Evolutionary conservation across 1,140 invertebrate species (phyloP).

Genomic region (Zelostemma sp.): DNA sequence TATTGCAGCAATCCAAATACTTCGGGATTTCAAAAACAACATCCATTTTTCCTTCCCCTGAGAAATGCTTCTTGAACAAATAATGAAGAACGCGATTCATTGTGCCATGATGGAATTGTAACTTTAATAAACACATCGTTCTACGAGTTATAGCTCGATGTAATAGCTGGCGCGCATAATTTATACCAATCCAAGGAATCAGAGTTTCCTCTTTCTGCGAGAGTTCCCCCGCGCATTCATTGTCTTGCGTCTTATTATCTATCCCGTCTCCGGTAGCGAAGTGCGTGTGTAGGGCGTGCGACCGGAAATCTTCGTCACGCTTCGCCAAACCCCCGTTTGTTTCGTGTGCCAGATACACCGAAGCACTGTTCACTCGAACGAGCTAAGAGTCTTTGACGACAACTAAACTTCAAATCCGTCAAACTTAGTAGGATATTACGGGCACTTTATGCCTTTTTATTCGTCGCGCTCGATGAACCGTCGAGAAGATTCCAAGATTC

Average conservation of each 20-base stretch:
- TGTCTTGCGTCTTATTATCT: slow-evolving; percentile 28
- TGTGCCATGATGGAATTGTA: no score
- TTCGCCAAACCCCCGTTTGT: slow-evolving; percentile 51
- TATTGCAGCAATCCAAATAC: background rate
- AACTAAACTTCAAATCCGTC: slow-evolving; percentile 6
- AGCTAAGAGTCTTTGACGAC: slow-evolving; percentile 8
- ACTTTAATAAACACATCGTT: background rate
- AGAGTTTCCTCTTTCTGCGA: slow-evolving; percentile 24
- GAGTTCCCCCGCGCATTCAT: slow-evolving; percentile 25
- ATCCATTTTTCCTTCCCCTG: no score
- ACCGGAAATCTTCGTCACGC: slow-evolving; percentile 63
- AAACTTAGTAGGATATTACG: no score
- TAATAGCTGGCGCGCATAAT: background rate
- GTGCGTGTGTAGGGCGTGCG: slow-evolving; percentile 56
- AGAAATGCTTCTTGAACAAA: no score
- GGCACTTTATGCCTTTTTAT: no score
- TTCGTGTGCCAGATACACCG: slow-evolving; percentile 18
- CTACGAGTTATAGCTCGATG: background rate
- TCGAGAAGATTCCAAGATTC: no score
- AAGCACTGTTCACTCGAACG: background rate
- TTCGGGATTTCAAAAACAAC: no score
- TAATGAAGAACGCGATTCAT: no score
- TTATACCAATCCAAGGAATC: slow-evolving; percentile 22
- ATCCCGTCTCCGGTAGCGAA: slow-evolving; percentile 13
- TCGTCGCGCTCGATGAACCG: no score